Evolutionary conservation across 2,797 vertebrate genomes (phyloP), one percentile per base, ranked within the genome.

Genomic region (Intellagama lesueurii): DNA sequence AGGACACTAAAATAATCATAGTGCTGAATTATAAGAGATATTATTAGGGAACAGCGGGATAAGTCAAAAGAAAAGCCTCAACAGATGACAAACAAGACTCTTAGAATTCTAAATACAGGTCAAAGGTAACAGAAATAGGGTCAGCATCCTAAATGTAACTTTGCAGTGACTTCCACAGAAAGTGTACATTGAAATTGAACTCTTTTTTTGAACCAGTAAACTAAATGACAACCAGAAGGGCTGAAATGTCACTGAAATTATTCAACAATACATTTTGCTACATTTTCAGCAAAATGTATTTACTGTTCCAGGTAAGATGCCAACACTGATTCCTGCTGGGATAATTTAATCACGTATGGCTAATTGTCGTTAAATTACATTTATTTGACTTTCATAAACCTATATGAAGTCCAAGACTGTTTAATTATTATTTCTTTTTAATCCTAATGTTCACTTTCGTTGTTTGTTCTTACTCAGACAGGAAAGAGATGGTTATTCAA

Each of bases 331-430:
- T 95, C 92, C 95, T 95, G 87, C 91, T 93, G 93, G 91, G 91
- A 92, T 86, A 90, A 85, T 88, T 95, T 95, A 95, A 95, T 95
- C 94, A 93, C 64, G 0, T 93, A 87, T 89, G 92, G 84, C 88
- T 95, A 94, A 95, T 94, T 95, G 90, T 94, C 90, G 94, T 91
- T 87, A 90, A 93, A 86, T 89, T 89, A 90, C 89, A 94, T 86
- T 93, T 89, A 91, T 92, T 90, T 94, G 90, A 81, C 85, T 92
- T 93, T 90, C 87, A 87, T 88, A 47, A 90, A 93, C 69, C 85
- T 84, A 90, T 87, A 92, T 12, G 22, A 1, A 92, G 91, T 90
- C 89, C 89, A 89, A 94, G 89, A 87, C 86, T 91, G 88, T 82
- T 92, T 89, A 93, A 95, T 93, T 90, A 81, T 83, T 91, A 78